Conservation (phyloP, 2,888 invertebrate species). For the Acrobasis suavella region DNA sequence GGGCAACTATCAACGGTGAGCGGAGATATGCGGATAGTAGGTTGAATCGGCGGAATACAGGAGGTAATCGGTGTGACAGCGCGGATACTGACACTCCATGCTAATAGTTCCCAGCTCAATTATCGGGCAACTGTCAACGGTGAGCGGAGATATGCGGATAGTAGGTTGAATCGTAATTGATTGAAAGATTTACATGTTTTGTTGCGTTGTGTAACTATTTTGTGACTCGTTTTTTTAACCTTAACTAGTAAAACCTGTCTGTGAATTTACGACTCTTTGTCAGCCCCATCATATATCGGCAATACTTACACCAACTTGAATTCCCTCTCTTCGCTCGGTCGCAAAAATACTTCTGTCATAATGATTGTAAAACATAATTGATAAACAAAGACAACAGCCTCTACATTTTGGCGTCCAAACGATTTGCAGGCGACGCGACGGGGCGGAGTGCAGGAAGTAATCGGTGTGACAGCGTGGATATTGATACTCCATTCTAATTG, state of each 20-base stretch:
- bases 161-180: not conserved
- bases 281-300: too few relatives aligned
- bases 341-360: too few relatives aligned
- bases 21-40: conserved; percentile 34
- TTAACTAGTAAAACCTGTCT: too few relatives aligned
- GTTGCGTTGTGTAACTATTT: too few relatives aligned
- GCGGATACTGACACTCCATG: conserved; percentile 77
- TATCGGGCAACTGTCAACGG: conserved; percentile 76
- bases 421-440: conserved; percentile 68
- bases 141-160: conserved; percentile 42
- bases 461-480: conserved; percentile 73
- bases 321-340: too few relatives aligned
- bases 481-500: conserved; percentile 79
- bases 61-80: conserved; percentile 68
- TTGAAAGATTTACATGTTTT: too few relatives aligned
- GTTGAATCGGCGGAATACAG: conserved; percentile 26
- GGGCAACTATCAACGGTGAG: conserved; percentile 72
- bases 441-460: conserved; percentile 47
- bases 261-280: too few relatives aligned
- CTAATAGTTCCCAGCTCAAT: conserved; percentile 80
- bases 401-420: conserved; percentile 33
- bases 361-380: too few relatives aligned
- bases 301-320: too few relatives aligned
- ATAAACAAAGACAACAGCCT: too few relatives aligned
- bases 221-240: too few relatives aligned